Evolutionary conservation across 2,797 vertebrate genomes (phyloP), one percentile per base, ranked within the genome.

Genomic region (Pipistrellus nathusii): DNA sequence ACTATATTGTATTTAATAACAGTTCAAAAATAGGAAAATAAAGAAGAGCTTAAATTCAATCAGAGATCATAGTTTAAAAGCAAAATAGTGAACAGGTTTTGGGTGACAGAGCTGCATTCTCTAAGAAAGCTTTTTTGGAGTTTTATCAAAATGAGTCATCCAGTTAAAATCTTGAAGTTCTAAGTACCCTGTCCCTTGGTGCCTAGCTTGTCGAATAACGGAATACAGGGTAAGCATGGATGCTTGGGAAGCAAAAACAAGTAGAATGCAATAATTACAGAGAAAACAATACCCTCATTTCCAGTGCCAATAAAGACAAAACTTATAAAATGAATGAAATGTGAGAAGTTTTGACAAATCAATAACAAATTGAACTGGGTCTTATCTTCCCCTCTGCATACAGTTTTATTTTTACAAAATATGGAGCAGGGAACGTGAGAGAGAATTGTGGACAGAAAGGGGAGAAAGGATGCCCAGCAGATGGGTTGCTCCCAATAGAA

Each of bases 301-400:
- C 35, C 23, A 77, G 11, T 30, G 15, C 30, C 72, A 86, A 77
- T 32, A 53, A 66, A 69, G 14, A 64, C 18, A 51, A 38, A 85
- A 85, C 88, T 44, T 35, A 59, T 38, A 27, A 78, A 91, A 55
- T 57, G 48, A 91, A 87, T 88, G 25, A 88, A 94, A 92, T 21
- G 13, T 72, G 41, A 73, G 8, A 30, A n/a, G n/a, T 59, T 87
- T 94, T 57, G 17, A 75, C 21, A 83, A 53, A 85, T 46, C 77
- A 91, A 73, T 69, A n/a, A 81, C 46, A 75, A 93, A 84, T 59
- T 57, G 71, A 81, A 66, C 12, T 21, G 17, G 3, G 17, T 17
- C 8, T 93, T 94, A 89, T 89, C 81, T 93, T 88, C 11, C 25
- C 10, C 21, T 89, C 25, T 80, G 51, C 66, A 86, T 12, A 55